phyloP scores from a whole-genome alignment of 2,113 vertebrate species.

The Murina feae region DNA sequence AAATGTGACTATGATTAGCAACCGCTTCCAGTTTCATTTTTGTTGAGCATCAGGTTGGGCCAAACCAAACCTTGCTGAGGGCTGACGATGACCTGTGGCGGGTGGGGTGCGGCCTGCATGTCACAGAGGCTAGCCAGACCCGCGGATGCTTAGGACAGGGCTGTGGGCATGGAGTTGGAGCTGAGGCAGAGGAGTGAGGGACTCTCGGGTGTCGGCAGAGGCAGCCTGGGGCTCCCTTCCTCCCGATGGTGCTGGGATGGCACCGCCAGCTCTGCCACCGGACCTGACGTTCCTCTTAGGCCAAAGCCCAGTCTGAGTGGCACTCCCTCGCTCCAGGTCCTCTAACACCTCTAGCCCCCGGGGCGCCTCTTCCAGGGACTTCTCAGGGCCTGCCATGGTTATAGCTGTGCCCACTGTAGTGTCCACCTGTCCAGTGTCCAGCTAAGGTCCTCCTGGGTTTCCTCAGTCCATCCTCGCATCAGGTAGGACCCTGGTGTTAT shows the following conservation, averaged over 20 bases:
- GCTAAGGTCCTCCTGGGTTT: background rate
- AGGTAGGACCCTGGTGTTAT: background rate
- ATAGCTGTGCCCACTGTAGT: background rate
- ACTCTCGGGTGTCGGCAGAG: background rate
- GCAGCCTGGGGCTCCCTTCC: background rate
- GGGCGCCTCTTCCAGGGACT: too few relatives aligned
- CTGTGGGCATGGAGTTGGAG: background rate
- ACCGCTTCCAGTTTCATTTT: background rate
- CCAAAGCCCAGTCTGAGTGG: background rate
- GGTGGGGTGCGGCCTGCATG: background rate
- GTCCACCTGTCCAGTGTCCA: background rate
- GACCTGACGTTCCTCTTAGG: background rate
- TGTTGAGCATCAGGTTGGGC: background rate
- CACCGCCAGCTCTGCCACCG: background rate
- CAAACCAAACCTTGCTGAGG: background rate
- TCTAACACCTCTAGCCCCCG: background rate
- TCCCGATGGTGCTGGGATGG: background rate
- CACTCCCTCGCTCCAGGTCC: background rate
- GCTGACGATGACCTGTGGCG: fast-evolving
- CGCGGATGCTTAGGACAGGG: too few relatives aligned
- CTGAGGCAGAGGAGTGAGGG: background rate
- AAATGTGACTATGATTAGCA: background rate
- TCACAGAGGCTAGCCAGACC: background rate
- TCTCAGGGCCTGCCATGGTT: background rate
- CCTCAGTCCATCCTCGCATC: background rate